Conservation (phyloP, 2,888 invertebrate species). For the Conops quadrifasciatus region DNA sequence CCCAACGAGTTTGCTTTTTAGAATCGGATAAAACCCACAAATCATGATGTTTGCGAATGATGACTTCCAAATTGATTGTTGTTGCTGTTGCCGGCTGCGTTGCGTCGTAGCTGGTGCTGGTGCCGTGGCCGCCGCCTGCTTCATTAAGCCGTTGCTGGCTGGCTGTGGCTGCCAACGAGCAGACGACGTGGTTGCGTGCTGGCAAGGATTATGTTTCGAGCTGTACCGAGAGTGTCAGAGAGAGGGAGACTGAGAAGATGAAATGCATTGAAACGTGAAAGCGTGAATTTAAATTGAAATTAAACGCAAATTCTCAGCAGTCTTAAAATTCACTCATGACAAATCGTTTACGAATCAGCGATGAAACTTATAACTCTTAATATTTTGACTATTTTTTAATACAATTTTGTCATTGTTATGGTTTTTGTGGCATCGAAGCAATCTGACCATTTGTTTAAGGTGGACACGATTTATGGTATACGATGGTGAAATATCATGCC, state of each 20-base stretch:
- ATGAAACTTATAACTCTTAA: neutral
- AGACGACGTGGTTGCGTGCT: slow-evolving; percentile 23
- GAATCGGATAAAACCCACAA: slow-evolving; percentile 43
- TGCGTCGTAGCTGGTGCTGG: slow-evolving; percentile 17
- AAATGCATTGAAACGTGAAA: neutral
- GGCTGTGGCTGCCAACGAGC: slow-evolving; percentile 18
- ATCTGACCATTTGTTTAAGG: too few species aligned
- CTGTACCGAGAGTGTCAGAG: neutral
- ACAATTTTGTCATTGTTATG: too few species aligned
- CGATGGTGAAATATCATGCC: too few species aligned
- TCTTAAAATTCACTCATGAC: too few species aligned
- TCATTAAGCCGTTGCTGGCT: neutral
- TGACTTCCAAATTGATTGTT: slow-evolving; percentile 35
- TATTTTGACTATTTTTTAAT: too few species aligned
- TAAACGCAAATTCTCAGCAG: too few species aligned
- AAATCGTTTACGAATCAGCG: neutral
- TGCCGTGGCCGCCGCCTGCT: neutral
- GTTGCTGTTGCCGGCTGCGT: slow-evolving; percentile 35
- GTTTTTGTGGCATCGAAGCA: too few species aligned
- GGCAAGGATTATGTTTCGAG: slow-evolving; percentile 17
- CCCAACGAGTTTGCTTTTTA: slow-evolving; percentile 36
- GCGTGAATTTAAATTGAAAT: too few species aligned
- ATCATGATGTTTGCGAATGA: slow-evolving; percentile 38
- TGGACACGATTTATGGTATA: too few species aligned
- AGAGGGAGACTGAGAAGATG: neutral